A percentile compares a stretch with the other conserved stretches of the same genome.
These are phyloP conservation scores for Gymnoscelis rufifasciata DNA, from an alignment of 2,888 invertebrate species.

Conservation along the genomic window DNA sequence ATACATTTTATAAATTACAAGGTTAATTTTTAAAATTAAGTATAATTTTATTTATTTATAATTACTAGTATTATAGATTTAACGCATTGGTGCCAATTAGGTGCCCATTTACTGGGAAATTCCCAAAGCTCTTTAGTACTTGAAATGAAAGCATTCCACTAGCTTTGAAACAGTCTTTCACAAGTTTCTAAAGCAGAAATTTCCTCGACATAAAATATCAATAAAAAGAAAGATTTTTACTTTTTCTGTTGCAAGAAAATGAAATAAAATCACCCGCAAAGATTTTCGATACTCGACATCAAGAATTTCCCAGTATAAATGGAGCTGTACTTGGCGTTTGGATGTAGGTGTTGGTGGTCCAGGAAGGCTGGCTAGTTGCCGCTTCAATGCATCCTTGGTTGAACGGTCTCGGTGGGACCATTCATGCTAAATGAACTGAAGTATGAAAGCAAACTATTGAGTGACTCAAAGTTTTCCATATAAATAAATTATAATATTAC, in stretches of 20 bases:
- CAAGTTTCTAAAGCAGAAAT: not conserved
- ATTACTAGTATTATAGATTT: too few relatives aligned
- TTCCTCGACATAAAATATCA: constrained; percentile 3
- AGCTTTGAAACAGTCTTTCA: too few relatives aligned
- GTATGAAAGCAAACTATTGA: constrained; percentile 25
- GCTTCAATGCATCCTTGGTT: constrained; percentile 42
- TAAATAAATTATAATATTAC: constrained; percentile 1
- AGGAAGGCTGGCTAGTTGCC: constrained; percentile 24
- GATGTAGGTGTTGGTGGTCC: constrained; percentile 6
- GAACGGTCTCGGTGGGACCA: constrained; percentile 39
- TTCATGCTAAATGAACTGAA: constrained; percentile 39
- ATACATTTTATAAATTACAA: too few relatives aligned
- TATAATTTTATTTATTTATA: too few relatives aligned
- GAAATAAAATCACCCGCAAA: constrained; percentile 13
- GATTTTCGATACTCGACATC: constrained; percentile 22
- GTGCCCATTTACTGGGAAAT: too few relatives aligned
- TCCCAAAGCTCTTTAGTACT: too few relatives aligned
- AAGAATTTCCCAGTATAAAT: constrained; percentile 6
- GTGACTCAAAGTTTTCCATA: constrained; percentile 5
- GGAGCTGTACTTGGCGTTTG: not conserved
- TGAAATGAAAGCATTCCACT: too few relatives aligned
- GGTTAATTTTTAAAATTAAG: too few relatives aligned
- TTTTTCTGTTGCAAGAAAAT: constrained; percentile 7
- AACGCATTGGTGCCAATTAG: too few relatives aligned
- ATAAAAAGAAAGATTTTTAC: constrained; percentile 5